Evolutionary conservation across 2,113 vertebrate genomes (phyloP).

Genomic region (Macrotis lagotis): DNA sequence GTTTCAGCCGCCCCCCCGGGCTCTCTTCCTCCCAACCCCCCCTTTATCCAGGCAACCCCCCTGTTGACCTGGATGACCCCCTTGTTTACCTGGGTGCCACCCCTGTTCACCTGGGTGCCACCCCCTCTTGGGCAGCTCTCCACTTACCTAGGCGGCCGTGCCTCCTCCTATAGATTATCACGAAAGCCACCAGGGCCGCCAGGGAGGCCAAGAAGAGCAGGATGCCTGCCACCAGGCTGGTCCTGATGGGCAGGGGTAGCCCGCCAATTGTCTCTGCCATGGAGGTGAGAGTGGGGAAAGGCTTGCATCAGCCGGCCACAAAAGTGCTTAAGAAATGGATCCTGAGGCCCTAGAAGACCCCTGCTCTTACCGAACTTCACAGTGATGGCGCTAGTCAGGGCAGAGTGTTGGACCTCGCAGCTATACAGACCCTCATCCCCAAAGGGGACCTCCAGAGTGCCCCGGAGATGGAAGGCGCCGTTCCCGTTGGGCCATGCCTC

Average conservation of each 20-base stretch:
- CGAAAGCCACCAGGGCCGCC: neutral
- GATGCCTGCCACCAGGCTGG: slow-evolving; percentile 24
- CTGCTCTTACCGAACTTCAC: slow-evolving; percentile 72
- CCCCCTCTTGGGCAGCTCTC: too few species aligned
- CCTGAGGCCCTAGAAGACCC: neutral
- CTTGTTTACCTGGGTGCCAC: too few species aligned
- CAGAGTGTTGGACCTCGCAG: slow-evolving; percentile 61
- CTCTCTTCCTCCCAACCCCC: too few species aligned
- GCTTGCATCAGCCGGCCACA: neutral
- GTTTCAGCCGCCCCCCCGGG: too few species aligned
- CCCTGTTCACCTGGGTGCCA: too few species aligned
- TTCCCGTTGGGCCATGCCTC: slow-evolving; percentile 61
- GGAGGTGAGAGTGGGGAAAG: neutral
- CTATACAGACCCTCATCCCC: slow-evolving; percentile 65
- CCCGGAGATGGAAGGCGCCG: slow-evolving; percentile 70
- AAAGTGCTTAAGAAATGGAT: neutral
- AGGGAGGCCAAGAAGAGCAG: slow-evolving; percentile 14
- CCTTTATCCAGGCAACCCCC: too few species aligned
- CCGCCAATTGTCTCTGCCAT: neutral
- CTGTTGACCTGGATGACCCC: too few species aligned
- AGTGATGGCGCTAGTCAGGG: slow-evolving; percentile 35
- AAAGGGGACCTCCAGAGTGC: slow-evolving; percentile 11
- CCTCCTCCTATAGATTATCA: slow-evolving; percentile 60
- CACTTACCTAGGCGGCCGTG: slow-evolving; percentile 60
- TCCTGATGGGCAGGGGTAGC: neutral